phyloP scores from a whole-genome alignment of 2,888 invertebrate species.

The Hydrotaea cyrtoneurina region DNA sequence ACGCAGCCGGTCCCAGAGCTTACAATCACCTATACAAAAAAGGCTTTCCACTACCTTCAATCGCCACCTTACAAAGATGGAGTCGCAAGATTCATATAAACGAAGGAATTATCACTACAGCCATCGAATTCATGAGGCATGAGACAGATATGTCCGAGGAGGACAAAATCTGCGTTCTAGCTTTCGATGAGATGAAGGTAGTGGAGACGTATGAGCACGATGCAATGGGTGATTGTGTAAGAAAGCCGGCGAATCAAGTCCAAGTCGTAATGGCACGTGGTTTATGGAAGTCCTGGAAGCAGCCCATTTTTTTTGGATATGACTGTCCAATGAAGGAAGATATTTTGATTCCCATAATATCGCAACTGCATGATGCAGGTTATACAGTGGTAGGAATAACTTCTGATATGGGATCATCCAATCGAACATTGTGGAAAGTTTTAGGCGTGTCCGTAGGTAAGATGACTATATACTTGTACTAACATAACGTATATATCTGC shows the following conservation, averaged over 20 bases:
- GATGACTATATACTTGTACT: too few relatives aligned
- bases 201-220: conserved; percentile 52
- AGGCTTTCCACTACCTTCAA: background rate
- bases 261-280: conserved; percentile 55
- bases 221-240: background rate
- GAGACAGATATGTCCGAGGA: background rate
- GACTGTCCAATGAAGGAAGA: conserved; percentile 39
- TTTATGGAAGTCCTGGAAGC: conserved; percentile 45
- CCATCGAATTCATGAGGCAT: background rate
- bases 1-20: too few relatives aligned
- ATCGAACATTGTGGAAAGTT: conserved; percentile 37
- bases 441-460: conserved; percentile 45
- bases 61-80: background rate
- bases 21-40: too few relatives aligned
- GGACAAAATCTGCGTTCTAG: conserved; percentile 46
- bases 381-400: conserved; percentile 47
- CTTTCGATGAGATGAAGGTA: conserved; percentile 52
- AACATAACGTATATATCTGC: too few relatives aligned
- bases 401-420: conserved; percentile 5
- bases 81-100: background rate
- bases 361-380: background rate
- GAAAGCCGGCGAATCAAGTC: conserved; percentile 40
- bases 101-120: background rate
- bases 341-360: background rate
- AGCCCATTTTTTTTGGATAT: conserved; percentile 35